Percentiles rank a stretch among this genome's conserved stretches.
Conservation (phyloP, 2,888 invertebrate genomes). For the Nomada hirtipes region DNA sequence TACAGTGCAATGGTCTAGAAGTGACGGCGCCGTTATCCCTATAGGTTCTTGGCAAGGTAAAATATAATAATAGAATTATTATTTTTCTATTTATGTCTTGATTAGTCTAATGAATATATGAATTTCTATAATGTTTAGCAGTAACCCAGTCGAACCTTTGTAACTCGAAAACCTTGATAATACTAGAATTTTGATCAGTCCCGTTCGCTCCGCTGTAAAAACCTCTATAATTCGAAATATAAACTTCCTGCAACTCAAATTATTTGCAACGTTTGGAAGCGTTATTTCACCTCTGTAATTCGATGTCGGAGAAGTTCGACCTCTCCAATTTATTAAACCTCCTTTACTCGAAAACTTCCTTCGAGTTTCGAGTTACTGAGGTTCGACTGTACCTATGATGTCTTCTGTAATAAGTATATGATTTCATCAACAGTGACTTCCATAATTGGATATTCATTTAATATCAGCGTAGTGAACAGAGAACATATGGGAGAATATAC, state of each 20-base stretch:
- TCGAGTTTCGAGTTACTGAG: too few relatives aligned
- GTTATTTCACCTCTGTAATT: too few relatives aligned
- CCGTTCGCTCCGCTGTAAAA: too few relatives aligned
- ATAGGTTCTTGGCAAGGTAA: slow-evolving; percentile 88
- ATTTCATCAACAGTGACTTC: slow-evolving; percentile 73
- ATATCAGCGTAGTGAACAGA: slow-evolving; percentile 90
- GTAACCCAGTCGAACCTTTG: too few relatives aligned
- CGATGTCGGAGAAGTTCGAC: too few relatives aligned
- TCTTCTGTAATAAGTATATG: neutral
- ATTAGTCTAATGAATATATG: neutral
- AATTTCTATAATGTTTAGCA: neutral
- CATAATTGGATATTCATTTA: slow-evolving; percentile 90
- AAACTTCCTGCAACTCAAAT: too few relatives aligned
- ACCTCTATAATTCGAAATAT: too few relatives aligned
- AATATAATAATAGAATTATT: slow-evolving; percentile 13
- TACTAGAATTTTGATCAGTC: too few relatives aligned
- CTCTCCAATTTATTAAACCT: too few relatives aligned
- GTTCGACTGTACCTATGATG: neutral
- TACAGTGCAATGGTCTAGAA: slow-evolving; percentile 91
- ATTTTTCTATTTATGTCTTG: neutral
- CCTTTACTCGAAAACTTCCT: too few relatives aligned
- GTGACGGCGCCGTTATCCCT: slow-evolving; percentile 88
- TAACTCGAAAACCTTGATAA: too few relatives aligned
- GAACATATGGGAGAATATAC: slow-evolving; percentile 92
- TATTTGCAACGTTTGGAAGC: too few relatives aligned